phyloP scores from a whole-genome alignment of 2,113 vertebrate genomes.

The Rhodinocichla rosea region DNA sequence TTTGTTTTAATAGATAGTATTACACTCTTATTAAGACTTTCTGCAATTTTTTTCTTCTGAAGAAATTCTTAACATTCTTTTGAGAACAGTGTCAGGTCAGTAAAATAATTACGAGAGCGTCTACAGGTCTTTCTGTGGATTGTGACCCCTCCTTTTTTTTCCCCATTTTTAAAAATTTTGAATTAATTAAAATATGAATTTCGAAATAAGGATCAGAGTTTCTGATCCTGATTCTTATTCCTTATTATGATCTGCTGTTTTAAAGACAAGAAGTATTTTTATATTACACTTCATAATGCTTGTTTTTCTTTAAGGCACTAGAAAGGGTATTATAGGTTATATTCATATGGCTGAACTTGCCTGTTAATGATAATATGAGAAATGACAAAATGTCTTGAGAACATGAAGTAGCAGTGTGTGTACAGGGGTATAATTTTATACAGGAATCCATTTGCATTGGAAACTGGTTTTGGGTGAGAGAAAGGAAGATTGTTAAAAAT shows the following conservation, averaged over 20 bases:
- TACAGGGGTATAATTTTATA: background rate
- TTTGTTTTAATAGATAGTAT: background rate
- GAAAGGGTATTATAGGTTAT: background rate
- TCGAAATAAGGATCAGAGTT: background rate
- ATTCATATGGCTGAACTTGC: background rate
- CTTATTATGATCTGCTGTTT: background rate
- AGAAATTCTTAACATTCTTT: background rate
- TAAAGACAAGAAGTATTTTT: background rate
- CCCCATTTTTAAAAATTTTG: rapidly evolving
- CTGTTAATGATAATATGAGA: background rate
- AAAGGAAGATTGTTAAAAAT: background rate
- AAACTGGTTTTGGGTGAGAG: background rate
- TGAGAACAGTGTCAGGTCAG: background rate
- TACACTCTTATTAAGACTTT: background rate
- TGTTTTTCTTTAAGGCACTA: background rate
- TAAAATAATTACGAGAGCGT: background rate
- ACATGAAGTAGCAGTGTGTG: background rate
- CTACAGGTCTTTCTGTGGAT: background rate
- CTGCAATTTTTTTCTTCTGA: background rate
- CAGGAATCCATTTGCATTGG: background rate
- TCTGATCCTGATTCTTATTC: background rate
- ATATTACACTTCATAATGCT: background rate
- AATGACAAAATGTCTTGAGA: conserved; percentile 14
- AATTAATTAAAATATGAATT: background rate
- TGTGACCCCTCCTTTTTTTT: rapidly evolving